A percentile compares a stretch with the other conserved stretches of the same genome.
These are phyloP conservation scores for Tetramorium alpestre DNA, from an alignment of 1,140 invertebrate species.

Conservation along the genomic window DNA sequence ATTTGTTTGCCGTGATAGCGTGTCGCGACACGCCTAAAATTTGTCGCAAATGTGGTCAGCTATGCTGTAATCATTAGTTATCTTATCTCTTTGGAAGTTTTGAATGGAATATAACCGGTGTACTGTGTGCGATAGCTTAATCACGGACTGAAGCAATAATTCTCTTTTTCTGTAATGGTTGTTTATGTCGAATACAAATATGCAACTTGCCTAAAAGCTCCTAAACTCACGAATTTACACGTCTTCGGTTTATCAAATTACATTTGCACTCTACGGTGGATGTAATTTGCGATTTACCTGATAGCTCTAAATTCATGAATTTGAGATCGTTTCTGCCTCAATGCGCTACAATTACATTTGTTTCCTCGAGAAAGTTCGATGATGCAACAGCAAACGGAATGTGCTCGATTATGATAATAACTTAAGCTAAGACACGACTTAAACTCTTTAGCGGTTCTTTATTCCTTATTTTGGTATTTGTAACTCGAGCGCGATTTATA, in stretches of 20 bases:
- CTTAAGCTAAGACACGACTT: slow-evolving; percentile 64
- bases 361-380: neutral
- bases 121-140: slow-evolving; percentile 24
- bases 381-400: slow-evolving; percentile 25
- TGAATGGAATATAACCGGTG: slow-evolving; percentile 3
- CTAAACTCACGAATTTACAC: slow-evolving; percentile 8
- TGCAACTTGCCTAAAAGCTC: slow-evolving; percentile 15
- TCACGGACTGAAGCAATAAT: neutral
- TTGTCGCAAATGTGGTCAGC: neutral
- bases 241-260: slow-evolving; percentile 8
- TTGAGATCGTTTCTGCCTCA: neutral
- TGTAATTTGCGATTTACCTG: neutral
- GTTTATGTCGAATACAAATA: slow-evolving; percentile 12
- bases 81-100: slow-evolving; percentile 25
- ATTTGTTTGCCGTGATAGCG: neutral
- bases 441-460: slow-evolving; percentile 51
- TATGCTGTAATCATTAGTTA: neutral
- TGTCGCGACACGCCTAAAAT: neutral
- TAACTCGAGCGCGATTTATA: slow-evolving; percentile 9
- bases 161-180: neutral
- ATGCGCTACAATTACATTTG: neutral
- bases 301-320: slow-evolving; percentile 11
- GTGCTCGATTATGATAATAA: slow-evolving; percentile 24
- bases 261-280: neutral
- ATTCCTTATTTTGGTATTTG: slow-evolving; percentile 36